phyloP scores from a whole-genome alignment of 2,888 invertebrate genomes.

The Odontocolon sp. region DNA sequence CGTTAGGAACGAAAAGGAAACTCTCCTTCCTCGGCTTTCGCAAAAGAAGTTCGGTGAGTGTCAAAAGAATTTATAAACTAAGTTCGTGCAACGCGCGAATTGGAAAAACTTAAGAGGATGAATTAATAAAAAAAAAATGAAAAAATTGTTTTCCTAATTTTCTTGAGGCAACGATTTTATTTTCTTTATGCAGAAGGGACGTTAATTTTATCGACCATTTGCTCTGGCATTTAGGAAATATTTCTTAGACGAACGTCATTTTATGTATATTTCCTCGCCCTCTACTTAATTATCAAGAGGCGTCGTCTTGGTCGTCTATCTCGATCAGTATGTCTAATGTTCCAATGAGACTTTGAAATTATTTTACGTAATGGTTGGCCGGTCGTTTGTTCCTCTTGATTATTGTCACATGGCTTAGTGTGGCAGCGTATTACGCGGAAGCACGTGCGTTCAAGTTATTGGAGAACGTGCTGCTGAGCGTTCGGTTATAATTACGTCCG shows the following conservation, averaged over 20 bases:
- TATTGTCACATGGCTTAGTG: slow-evolving; percentile 34
- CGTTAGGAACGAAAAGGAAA: slow-evolving; percentile 84
- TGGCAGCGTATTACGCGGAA: not conserved
- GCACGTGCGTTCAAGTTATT: slow-evolving; percentile 34
- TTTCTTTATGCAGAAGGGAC: too few species aligned
- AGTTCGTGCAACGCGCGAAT: too few species aligned
- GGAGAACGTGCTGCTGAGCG: slow-evolving; percentile 1
- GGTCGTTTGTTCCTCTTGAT: slow-evolving; percentile 24
- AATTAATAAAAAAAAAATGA: too few species aligned
- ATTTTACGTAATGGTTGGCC: slow-evolving; percentile 40
- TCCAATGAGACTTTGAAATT: slow-evolving; percentile 1
- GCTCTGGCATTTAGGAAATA: too few species aligned
- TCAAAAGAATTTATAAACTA: not conserved
- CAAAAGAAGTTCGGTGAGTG: slow-evolving; percentile 82
- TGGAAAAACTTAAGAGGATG: too few species aligned
- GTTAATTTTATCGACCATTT: too few species aligned
- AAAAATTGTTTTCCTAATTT: too few species aligned
- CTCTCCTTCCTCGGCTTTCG: slow-evolving; percentile 89
- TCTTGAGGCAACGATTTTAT: too few species aligned
- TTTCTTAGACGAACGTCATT: too few species aligned
- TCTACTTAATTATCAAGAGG: too few species aligned
- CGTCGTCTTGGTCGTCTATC: not conserved
- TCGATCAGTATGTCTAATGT: slow-evolving; percentile 6
- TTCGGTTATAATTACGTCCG: slow-evolving; percentile 26
- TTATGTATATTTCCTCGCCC: too few species aligned